Conservation (phyloP, 2,888 invertebrate genomes). For the Lysandra coridon region DNA sequence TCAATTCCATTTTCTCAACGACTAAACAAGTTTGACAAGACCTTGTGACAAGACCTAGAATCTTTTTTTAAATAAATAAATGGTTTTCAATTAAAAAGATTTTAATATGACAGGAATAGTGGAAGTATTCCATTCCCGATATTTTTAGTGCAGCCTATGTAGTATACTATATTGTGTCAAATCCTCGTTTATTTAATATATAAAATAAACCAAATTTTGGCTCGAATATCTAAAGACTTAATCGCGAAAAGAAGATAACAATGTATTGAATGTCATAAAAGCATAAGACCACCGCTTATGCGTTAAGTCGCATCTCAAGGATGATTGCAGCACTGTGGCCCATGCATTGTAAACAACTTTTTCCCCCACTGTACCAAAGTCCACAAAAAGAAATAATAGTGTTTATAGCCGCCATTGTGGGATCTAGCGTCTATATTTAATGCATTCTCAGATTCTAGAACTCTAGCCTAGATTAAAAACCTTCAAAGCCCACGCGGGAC, state of each 20-base stretch:
- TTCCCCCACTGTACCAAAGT: slow-evolving; percentile 58
- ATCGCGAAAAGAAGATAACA: not conserved
- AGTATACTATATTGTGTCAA: too few species aligned
- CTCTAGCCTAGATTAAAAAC: slow-evolving; percentile 44
- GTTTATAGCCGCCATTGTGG: slow-evolving; percentile 48
- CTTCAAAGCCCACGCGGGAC: slow-evolving; percentile 34
- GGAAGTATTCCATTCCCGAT: too few species aligned
- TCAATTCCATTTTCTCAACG: too few species aligned
- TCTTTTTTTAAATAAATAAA: too few species aligned
- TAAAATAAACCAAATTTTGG: not conserved
- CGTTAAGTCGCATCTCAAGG: slow-evolving; percentile 38
- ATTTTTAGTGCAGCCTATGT: too few species aligned
- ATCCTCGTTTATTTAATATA: too few species aligned
- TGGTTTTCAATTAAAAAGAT: too few species aligned
- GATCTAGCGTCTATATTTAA: slow-evolving; percentile 45
- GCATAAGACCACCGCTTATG: slow-evolving; percentile 32
- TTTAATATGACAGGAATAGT: too few species aligned
- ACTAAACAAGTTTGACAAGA: too few species aligned
- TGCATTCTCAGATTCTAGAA: slow-evolving; percentile 38
- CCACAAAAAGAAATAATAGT: slow-evolving; percentile 59
- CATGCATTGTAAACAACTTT: slow-evolving; percentile 67
- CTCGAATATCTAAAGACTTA: not conserved
- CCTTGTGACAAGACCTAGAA: too few species aligned
- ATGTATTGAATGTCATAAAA: not conserved
- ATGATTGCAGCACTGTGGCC: slow-evolving; percentile 51